phyloP scores from a whole-genome alignment of 2,113 vertebrate genomes.

The Nicator chloris region DNA sequence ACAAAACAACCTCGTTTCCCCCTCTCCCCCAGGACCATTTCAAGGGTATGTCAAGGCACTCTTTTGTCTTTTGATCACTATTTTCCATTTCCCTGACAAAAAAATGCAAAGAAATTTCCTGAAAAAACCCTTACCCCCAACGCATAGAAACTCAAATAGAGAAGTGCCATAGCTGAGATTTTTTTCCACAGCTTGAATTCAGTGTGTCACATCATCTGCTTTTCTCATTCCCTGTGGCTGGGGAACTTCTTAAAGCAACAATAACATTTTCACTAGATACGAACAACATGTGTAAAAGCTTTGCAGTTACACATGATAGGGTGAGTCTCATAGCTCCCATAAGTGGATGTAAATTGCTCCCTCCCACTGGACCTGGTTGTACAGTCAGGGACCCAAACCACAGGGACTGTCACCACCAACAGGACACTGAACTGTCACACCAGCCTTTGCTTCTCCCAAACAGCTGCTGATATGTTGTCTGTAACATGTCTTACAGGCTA shows the following conservation, averaged over 20 bases:
- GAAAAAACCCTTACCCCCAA: background rate
- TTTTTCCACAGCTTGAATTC: constrained; percentile 24
- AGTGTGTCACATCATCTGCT: background rate
- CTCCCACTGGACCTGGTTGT: background rate
- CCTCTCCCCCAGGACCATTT: too few species aligned
- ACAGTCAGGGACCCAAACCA: background rate
- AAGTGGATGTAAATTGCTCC: background rate
- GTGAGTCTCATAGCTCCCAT: accelerated
- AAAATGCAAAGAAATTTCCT: background rate
- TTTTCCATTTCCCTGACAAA: background rate
- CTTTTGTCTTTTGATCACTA: background rate
- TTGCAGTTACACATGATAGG: background rate
- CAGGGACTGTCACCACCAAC: background rate
- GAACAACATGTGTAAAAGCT: background rate
- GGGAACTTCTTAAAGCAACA: constrained; percentile 1
- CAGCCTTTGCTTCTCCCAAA: background rate
- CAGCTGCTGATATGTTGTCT: background rate
- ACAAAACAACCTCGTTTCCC: background rate
- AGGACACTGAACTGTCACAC: background rate
- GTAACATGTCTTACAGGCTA: background rate
- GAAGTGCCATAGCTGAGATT: background rate
- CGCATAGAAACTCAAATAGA: background rate
- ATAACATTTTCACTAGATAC: background rate
- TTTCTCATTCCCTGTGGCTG: background rate
- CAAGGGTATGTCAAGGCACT: too few species aligned